Percentiles rank a stretch among this genome's conserved stretches.
These are phyloP conservation scores for Amphipyra berbera DNA, from an alignment of 2,888 invertebrate species.

Conservation along the genomic window DNA sequence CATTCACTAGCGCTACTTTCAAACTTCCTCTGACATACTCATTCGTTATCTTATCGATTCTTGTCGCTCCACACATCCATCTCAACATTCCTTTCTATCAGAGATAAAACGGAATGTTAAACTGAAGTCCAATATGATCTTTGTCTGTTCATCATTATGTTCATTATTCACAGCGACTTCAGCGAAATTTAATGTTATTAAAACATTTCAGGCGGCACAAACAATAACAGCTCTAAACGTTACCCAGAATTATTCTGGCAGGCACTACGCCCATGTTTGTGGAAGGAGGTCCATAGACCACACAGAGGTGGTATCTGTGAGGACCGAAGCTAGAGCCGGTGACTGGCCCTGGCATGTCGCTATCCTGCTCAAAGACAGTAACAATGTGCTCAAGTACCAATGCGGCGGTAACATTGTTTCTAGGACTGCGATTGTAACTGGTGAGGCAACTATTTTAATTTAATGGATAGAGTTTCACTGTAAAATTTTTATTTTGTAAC, in stretches of 20 bases:
- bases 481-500: too few species aligned
- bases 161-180: too few species aligned
- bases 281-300: slow-evolving; percentile 77
- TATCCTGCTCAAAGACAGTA: slow-evolving; percentile 65
- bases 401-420: slow-evolving; percentile 85
- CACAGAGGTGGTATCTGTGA: slow-evolving; percentile 76
- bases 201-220: slow-evolving; percentile 66
- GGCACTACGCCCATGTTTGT: slow-evolving; percentile 72
- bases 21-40: too few species aligned
- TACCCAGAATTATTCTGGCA: slow-evolving; percentile 53
- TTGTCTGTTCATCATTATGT: too few species aligned
- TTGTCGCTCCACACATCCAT: too few species aligned
- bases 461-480: too few species aligned
- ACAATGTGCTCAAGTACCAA: slow-evolving; percentile 65
- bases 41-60: too few species aligned
- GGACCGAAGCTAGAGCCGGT: slow-evolving; percentile 76
- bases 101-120: too few species aligned
- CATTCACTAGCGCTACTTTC: too few species aligned
- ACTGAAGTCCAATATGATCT: too few species aligned
- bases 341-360: slow-evolving; percentile 88
- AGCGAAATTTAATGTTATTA: too few species aligned
- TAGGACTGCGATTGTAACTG: slow-evolving; percentile 81
- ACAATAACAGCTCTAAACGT: slow-evolving; percentile 70
- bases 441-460: slow-evolving; percentile 55
- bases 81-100: too few species aligned